Evolutionary conservation across 2,888 invertebrate species (phyloP).

Genomic region (Drosophila putrida): DNA sequence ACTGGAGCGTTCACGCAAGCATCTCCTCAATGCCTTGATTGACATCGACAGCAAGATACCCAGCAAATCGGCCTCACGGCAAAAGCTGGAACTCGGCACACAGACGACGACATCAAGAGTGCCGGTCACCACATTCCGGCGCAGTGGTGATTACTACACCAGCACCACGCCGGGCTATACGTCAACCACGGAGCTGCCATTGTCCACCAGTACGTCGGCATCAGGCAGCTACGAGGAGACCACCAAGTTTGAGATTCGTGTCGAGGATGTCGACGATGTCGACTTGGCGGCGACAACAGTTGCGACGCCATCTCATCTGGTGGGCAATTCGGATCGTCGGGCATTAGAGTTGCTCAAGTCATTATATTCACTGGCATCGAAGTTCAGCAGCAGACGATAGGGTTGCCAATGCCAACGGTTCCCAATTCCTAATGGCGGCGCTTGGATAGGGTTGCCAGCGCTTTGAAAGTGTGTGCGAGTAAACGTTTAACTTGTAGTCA

Average conservation of each 20-base stretch:
- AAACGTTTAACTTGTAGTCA: conserved; percentile 78
- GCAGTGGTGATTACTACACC: conserved; percentile 77
- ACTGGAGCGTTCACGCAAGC: conserved; percentile 89
- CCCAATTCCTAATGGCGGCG: conserved; percentile 65
- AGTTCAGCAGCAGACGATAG: conserved; percentile 89
- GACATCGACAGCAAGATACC: conserved; percentile 86
- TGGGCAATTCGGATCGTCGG: conserved; percentile 89
- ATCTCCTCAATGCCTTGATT: conserved; percentile 89
- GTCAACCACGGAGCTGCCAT: conserved; percentile 68
- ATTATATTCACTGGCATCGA: conserved; percentile 93
- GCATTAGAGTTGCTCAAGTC: conserved; percentile 93
- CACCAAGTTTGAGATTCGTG: conserved; percentile 84
- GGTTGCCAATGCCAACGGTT: conserved; percentile 56
- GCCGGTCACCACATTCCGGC: conserved; percentile 78
- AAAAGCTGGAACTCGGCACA: conserved; percentile 40
- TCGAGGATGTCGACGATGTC: conserved; percentile 80
- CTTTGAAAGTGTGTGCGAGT: conserved; percentile 53
- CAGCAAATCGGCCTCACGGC: conserved; percentile 40
- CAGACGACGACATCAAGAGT: conserved; percentile 62
- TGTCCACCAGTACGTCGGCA: conserved; percentile 62
- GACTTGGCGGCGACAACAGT: conserved; percentile 58
- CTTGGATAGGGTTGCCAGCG: conserved; percentile 52
- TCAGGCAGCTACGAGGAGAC: conserved; percentile 80
- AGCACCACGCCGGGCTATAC: conserved; percentile 76
- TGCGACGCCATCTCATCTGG: conserved; percentile 59